phyloP scores from a whole-genome alignment of 2,113 vertebrate species.

The Saimiri boliviensis region DNA sequence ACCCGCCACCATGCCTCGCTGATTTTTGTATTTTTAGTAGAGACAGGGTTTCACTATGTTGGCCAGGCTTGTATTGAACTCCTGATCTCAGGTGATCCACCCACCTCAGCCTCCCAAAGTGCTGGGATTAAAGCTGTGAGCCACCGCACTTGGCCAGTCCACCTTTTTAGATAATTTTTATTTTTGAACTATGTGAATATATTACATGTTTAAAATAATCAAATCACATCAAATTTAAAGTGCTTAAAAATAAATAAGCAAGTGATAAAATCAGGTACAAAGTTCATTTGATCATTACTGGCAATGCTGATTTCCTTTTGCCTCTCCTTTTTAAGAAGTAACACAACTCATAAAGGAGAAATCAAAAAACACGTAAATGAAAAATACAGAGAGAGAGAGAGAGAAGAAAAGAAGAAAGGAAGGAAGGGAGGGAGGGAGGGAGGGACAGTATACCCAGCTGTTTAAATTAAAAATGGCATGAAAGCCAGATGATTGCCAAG shows the following conservation, averaged over 20 bases:
- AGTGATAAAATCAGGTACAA: not conserved
- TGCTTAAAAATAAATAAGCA: conserved; percentile 19
- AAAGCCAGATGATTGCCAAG: not conserved
- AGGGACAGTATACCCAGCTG: not conserved
- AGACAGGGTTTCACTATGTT: too few species aligned
- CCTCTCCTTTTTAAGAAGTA: not conserved
- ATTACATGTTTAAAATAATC: not conserved
- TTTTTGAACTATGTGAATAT: not conserved
- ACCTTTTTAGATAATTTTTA: not conserved
- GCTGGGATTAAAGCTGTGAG: too few species aligned
- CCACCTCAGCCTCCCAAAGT: too few species aligned
- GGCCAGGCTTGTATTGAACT: too few species aligned
- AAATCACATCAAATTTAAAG: not conserved
- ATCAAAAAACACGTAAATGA: not conserved
- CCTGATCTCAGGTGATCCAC: too few species aligned
- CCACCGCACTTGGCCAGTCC: too few species aligned
- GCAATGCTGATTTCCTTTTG: conserved; percentile 15
- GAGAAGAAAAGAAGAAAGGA: too few species aligned
- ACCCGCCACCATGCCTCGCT: too few species aligned
- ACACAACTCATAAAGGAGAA: not conserved
- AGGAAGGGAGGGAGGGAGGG: too few species aligned
- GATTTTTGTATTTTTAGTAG: too few species aligned
- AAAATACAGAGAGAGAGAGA: not conserved
- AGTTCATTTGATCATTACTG: not conserved
- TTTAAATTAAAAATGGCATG: conserved; percentile 4